A percentile compares a stretch with the other conserved stretches of the same genome.
Conservation (phyloP, 2,113 vertebrate species). For the Acrocephalus kingi region DNA sequence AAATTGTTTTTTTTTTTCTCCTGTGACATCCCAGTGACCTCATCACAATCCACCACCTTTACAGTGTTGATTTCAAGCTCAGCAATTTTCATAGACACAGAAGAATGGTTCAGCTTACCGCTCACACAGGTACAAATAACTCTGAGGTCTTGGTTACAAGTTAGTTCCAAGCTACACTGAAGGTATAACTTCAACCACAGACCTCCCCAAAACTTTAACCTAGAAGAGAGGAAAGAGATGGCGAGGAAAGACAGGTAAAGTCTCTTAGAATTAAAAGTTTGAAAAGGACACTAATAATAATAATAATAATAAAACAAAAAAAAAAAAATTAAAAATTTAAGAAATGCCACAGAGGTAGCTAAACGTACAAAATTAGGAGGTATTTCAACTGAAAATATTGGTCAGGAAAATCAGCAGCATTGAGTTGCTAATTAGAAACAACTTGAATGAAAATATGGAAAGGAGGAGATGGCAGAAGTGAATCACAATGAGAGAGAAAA, state of each 20-base stretch:
- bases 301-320: neutral
- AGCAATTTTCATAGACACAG: constrained; percentile 8
- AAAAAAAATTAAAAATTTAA: neutral
- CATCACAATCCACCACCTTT: neutral
- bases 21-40: neutral
- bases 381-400: neutral
- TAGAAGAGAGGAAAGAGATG: constrained; percentile 65
- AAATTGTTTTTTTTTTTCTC: neutral
- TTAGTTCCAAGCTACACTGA: constrained; percentile 50
- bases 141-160: constrained; percentile 67
- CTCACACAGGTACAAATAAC: constrained; percentile 51
- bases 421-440: neutral
- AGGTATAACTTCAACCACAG: constrained; percentile 66
- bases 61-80: neutral
- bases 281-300: neutral
- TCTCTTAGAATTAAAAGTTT: constrained; percentile 11
- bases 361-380: neutral
- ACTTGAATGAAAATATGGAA: neutral
- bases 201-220: constrained; percentile 66
- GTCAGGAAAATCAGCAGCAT: neutral
- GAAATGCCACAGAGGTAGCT: neutral
- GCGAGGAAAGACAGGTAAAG: constrained; percentile 53
- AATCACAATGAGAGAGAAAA: neutral
- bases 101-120: constrained; percentile 49
- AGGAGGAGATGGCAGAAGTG: neutral